Evolutionary conservation across 2,797 vertebrate species (phyloP), one percentile per base, ranked within the genome.

Genomic region (Vireo griseus): DNA sequence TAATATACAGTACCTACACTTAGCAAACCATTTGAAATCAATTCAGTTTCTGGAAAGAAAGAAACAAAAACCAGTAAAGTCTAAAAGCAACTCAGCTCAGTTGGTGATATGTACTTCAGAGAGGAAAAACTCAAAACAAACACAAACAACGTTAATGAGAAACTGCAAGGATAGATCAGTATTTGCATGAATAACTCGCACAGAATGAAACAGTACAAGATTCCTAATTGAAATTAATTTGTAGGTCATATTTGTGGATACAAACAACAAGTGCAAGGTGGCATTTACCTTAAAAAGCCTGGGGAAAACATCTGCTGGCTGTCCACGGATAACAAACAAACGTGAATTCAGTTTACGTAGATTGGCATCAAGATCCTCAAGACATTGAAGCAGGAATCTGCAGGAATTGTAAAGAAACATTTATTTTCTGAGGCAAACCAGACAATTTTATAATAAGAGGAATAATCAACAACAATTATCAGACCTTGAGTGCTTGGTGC

Each of bases 241-340:
- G 6, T 39, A 13, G 9, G 31, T 31, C 26, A 21, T 33, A 51
- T 47, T 42, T 48, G 58, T 28, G 17, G 29, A 61, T 2, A 74
- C 52, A 76, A 92, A 58, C 33, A 90, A 73, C 19, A 67, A 75
- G 13, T 22, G 24, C 10, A 76, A 76, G 20, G 16, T 35, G 22
- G 29, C 68, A 90, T 42, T 84, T 98, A 99, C 99, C 99, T 99
- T 99, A 95, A 99, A 99, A 68, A 99, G 98, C 42, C 99, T 98
- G 78, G 99, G 99, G 97, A 99, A 99, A 94, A 99, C 99, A 96
- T 99, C 99, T 92, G 99, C 99, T 44, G 99, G 99, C 89, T 99
- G 99, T 77, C 99, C 99, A 96, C 99, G 98, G 96, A 99, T 99
- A 84, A 99, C 99, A 97, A 99, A 99, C 76, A 99, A 95, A 66